These are phyloP conservation scores for Eurois occulta DNA, from an alignment of 2,888 invertebrate genomes.

Conservation along the genomic window DNA sequence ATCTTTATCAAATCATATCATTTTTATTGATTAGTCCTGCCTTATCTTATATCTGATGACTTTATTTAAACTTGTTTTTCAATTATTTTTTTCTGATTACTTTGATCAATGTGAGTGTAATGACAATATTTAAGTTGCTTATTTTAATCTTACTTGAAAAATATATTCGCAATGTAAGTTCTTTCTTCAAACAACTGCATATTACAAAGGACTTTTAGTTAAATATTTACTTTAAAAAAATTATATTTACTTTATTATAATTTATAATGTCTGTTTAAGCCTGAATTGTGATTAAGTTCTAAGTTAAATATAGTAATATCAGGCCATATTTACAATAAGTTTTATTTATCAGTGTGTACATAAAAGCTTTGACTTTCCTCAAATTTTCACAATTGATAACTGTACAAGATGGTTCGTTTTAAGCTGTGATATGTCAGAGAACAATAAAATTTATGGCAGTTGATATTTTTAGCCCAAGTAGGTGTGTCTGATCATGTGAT, in stretches of 20 bases:
- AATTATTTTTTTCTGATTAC: slow-evolving; percentile 18
- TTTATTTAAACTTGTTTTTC: slow-evolving; percentile 21
- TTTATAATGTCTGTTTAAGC: background rate
- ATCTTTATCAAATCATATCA: slow-evolving; percentile 11
- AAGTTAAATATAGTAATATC: background rate
- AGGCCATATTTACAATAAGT: background rate
- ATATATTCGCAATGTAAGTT: slow-evolving; percentile 21
- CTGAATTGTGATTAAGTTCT: slow-evolving; percentile 20
- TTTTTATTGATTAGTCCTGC: slow-evolving; percentile 28
- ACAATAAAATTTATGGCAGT: slow-evolving; percentile 7
- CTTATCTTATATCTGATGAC: slow-evolving; percentile 26
- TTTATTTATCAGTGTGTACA: background rate
- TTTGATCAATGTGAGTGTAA: slow-evolving; percentile 7
- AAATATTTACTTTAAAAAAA: slow-evolving; percentile 30
- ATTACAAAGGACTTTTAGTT: slow-evolving; percentile 15
- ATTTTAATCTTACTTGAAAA: slow-evolving; percentile 14
- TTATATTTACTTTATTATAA: slow-evolving; percentile 11
- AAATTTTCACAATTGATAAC: background rate
- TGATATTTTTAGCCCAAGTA: slow-evolving; percentile 21
- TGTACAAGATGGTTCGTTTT: background rate
- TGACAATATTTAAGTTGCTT: background rate
- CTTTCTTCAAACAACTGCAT: slow-evolving; percentile 17
- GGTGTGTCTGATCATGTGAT: slow-evolving; percentile 30
- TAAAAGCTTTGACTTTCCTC: slow-evolving; percentile 4
- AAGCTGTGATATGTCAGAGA: background rate